phyloP scores from a whole-genome alignment of 2,888 invertebrate species.

The Bembecia ichneumoniformis region DNA sequence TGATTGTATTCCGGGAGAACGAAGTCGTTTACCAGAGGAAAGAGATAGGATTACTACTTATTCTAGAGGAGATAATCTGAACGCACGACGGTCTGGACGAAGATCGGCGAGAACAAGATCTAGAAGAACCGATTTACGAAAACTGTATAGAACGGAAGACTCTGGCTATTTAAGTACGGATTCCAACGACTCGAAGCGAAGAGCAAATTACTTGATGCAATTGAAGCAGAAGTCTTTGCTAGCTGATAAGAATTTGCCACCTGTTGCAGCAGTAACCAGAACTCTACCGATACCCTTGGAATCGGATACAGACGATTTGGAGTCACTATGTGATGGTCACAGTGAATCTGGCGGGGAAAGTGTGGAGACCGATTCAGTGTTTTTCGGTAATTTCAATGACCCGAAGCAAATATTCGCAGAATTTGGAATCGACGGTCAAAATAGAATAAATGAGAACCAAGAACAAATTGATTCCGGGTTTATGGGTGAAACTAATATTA shows the following conservation, averaged over 20 bases:
- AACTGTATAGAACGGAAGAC: conserved; percentile 73
- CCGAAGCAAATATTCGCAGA: conserved; percentile 56
- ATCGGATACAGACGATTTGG: conserved; percentile 80
- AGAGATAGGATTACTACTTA: conserved; percentile 47
- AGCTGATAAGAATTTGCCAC: conserved; percentile 29
- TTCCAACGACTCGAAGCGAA: conserved; percentile 75
- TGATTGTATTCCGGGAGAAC: conserved; percentile 46
- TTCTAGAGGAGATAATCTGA: conserved; percentile 42
- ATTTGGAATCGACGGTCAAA: conserved; percentile 40
- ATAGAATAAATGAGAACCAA: conserved; percentile 28
- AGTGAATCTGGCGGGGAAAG: conserved; percentile 91
- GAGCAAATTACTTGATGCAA: conserved; percentile 61
- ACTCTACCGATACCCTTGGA: conserved; percentile 45
- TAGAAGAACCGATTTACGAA: conserved; percentile 51
- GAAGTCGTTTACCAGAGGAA: conserved; percentile 45
- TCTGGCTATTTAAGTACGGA: conserved; percentile 90
- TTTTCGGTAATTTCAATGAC: conserved; percentile 80
- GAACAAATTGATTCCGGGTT: conserved; percentile 65
- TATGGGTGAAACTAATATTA: conserved; percentile 60
- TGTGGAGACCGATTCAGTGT: conserved; percentile 88
- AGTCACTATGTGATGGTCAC: conserved; percentile 82
- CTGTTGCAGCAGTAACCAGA: conserved; percentile 27
- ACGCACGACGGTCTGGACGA: conserved; percentile 50
- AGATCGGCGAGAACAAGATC: conserved; percentile 54
- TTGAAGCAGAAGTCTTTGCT: conserved; percentile 38